A percentile compares a stretch with the other conserved stretches of the same genome.
These are phyloP conservation scores for Hydrophis major DNA, from an alignment of 2,797 vertebrate genomes.

Conservation along the genomic window DNA sequence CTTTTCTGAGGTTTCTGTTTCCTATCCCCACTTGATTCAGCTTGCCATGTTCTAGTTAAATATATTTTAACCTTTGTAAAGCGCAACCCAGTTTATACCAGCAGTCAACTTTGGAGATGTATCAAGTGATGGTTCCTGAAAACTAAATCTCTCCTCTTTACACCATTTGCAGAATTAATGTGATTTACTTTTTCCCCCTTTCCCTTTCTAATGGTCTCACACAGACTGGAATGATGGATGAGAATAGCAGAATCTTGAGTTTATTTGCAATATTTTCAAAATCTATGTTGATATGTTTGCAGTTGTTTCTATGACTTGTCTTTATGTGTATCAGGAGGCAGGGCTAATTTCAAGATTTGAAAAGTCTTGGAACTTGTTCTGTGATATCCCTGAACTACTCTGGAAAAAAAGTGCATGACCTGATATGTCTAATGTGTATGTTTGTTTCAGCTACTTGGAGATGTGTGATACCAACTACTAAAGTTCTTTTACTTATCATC, in stretches of 20 bases:
- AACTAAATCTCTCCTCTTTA: neutral
- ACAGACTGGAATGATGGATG: neutral
- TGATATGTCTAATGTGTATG: neutral
- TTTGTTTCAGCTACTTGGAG: neutral
- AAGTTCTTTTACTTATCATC: neutral
- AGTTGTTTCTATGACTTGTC: neutral
- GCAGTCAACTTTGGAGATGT: neutral
- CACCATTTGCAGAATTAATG: neutral
- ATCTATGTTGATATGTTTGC: neutral
- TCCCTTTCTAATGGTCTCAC: neutral
- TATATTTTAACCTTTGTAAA: neutral
- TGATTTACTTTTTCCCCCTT: neutral
- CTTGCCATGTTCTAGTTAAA: neutral
- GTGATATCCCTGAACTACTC: neutral
- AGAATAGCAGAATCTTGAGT: neutral
- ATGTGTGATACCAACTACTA: neutral
- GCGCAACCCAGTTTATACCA: neutral
- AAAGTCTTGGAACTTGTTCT: neutral
- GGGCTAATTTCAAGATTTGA: neutral
- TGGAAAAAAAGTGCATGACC: neutral
- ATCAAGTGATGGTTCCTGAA: neutral
- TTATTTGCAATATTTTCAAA: neutral
- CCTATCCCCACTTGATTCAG: neutral
- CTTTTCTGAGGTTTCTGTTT: neutral
- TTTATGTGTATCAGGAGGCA: neutral